Conservation (phyloP, 2,888 invertebrate genomes). For the Poecilus cupreus region DNA sequence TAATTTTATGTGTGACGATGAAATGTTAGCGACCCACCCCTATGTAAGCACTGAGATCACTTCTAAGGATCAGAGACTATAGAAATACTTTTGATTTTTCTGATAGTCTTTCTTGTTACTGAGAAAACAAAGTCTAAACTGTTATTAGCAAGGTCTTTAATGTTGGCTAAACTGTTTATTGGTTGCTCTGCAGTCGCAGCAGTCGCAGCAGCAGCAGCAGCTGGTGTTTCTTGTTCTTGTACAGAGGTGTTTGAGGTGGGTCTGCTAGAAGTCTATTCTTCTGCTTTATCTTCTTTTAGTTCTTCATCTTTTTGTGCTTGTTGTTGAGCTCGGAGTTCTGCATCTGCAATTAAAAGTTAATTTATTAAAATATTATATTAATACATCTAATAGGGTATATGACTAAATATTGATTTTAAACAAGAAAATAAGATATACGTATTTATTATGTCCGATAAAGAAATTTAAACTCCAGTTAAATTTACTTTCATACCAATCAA, state of each 20-base stretch:
- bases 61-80: slow-evolving; percentile 7
- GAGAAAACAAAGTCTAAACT: slow-evolving; percentile 34
- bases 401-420: no score
- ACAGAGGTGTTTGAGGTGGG: background rate
- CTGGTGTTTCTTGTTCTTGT: background rate
- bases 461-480: no score
- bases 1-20: background rate
- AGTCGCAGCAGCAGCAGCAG: background rate
- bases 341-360: slow-evolving; percentile 33
- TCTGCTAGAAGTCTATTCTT: slow-evolving; percentile 45
- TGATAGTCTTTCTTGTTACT: slow-evolving; percentile 22
- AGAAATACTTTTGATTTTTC: slow-evolving; percentile 37
- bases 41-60: background rate
- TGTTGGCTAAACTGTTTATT: slow-evolving; percentile 8
- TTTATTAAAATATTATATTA: no score
- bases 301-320: slow-evolving; percentile 42
- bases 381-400: no score
- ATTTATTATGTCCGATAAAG: no score
- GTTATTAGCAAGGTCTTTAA: slow-evolving; percentile 16
- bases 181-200: background rate
- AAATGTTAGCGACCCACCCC: slow-evolving; percentile 29
- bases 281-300: slow-evolving; percentile 16
- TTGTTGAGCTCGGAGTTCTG: slow-evolving; percentile 51
- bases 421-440: no score
- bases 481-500: no score